Conservation (phyloP, 2,113 vertebrate species). For the Orcinus orca region DNA sequence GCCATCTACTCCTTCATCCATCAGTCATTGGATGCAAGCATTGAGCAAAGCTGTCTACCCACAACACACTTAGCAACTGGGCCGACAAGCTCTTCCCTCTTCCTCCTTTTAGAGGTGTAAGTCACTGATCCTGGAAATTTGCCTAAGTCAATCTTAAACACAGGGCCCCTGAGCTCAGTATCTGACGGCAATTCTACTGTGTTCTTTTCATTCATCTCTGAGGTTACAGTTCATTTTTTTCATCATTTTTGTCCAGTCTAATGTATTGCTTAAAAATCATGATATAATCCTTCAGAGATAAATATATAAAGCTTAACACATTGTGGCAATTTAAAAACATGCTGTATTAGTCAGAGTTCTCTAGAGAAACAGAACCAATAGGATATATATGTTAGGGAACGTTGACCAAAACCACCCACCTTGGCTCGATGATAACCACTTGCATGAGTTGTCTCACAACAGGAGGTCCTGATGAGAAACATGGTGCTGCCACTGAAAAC, state of each 20-base stretch:
- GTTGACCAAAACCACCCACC: background rate
- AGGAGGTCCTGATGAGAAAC: background rate
- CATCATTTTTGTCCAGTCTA: background rate
- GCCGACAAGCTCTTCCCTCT: background rate
- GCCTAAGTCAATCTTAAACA: background rate
- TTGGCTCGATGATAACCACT: background rate
- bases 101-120: background rate
- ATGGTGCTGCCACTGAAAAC: background rate
- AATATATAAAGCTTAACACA: background rate
- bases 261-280: background rate
- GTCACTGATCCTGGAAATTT: background rate
- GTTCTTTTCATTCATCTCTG: background rate
- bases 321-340: conserved; percentile 9
- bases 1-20: background rate
- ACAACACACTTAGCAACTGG: background rate
- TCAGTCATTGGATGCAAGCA: background rate
- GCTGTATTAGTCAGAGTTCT: background rate
- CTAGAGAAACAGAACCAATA: background rate
- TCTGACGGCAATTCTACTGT: background rate
- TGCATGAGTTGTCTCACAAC: background rate
- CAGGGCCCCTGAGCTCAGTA: background rate
- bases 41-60: background rate
- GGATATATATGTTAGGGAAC: background rate
- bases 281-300: background rate
- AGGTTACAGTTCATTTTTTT: background rate